Evolutionary conservation across 2,797 vertebrate species (phyloP).

Genomic region (Lerista edwardsae): DNA sequence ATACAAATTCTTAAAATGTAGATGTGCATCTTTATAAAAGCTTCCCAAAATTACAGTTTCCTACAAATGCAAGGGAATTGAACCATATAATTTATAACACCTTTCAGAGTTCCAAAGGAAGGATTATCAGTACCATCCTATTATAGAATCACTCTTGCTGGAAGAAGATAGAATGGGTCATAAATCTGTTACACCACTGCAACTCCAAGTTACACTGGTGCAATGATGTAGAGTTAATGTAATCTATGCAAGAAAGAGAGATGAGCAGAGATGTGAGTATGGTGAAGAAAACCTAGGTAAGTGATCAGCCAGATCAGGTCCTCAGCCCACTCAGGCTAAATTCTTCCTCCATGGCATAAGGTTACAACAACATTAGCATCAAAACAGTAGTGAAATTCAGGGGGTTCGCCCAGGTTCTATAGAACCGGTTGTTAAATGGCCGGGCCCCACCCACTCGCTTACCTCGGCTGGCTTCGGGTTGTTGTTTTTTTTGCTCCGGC

Average conservation of each 20-base stretch:
- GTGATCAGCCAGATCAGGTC: background rate
- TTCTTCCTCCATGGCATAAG: background rate
- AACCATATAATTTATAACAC: background rate
- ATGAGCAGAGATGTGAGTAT: background rate
- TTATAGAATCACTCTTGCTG: background rate
- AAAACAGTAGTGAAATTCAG: too few relatives aligned
- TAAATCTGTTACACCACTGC: background rate
- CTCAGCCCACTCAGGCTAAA: background rate
- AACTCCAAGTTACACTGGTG: background rate
- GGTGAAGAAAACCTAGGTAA: background rate
- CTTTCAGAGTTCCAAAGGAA: background rate
- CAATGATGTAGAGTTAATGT: background rate
- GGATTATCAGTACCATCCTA: background rate
- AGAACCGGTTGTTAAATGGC: too few relatives aligned
- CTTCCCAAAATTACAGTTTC: background rate
- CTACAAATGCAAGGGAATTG: background rate
- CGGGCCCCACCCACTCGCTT: too few relatives aligned
- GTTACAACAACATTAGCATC: background rate
- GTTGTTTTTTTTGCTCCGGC: too few relatives aligned
- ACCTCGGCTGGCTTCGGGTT: too few relatives aligned
- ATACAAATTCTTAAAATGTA: background rate
- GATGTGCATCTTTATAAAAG: background rate
- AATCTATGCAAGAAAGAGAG: background rate
- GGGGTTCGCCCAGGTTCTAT: too few relatives aligned
- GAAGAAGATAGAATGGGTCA: background rate